phyloP scores from a whole-genome alignment of 2,797 vertebrate genomes.

The Chromis chromis region DNA sequence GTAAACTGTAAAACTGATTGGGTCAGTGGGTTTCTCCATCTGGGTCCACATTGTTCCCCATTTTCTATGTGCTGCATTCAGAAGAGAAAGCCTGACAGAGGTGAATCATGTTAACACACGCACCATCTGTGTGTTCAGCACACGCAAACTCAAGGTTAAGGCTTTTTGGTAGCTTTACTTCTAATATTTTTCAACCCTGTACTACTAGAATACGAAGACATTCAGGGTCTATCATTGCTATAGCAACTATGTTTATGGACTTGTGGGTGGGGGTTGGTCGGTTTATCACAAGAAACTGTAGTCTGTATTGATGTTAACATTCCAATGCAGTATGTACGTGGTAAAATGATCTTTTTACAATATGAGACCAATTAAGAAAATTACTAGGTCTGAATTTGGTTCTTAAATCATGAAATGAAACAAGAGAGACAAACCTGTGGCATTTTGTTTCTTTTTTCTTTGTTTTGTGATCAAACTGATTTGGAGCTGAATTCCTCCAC shows the following conservation, averaged over 20 bases:
- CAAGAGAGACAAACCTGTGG: too few species aligned
- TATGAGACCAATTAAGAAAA: neutral
- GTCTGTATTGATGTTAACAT: neutral
- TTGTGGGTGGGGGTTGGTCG: slow-evolving; percentile 34
- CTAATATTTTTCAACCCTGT: slow-evolving; percentile 30
- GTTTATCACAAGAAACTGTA: slow-evolving; percentile 13
- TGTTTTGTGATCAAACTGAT: too few species aligned
- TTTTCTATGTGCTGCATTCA: neutral
- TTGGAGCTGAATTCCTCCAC: too few species aligned
- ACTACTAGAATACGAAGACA: slow-evolving; percentile 29
- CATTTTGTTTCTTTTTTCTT: too few species aligned
- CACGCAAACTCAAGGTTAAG: slow-evolving; percentile 57
- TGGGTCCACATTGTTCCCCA: neutral
- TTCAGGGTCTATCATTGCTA: slow-evolving; percentile 52
- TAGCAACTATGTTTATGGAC: slow-evolving; percentile 65
- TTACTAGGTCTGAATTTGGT: too few species aligned
- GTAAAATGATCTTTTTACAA: neutral
- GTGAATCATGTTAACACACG: neutral
- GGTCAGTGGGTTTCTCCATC: neutral
- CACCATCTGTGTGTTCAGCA: slow-evolving; percentile 8
- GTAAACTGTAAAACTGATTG: neutral
- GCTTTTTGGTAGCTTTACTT: slow-evolving; percentile 27
- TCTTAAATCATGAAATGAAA: too few species aligned
- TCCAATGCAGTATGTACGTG: too few species aligned
- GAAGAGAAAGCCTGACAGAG: slow-evolving; percentile 14